phyloP scores from a whole-genome alignment of 2,113 vertebrate genomes.

The Neoarius graeffei region DNA sequence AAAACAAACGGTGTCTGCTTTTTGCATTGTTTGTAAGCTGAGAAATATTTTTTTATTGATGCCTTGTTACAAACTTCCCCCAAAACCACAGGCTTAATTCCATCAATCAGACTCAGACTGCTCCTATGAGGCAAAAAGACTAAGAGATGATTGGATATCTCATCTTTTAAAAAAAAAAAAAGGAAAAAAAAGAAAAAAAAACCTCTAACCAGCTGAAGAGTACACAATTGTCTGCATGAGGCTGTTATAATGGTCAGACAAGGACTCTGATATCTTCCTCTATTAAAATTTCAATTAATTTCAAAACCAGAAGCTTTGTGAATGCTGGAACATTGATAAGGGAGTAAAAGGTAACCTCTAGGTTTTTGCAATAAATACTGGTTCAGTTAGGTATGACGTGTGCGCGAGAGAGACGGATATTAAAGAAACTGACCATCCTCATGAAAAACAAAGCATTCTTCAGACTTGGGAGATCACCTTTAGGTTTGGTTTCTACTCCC shows the following conservation, averaged over 20 bases:
- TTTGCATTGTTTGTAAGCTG: slow-evolving; percentile 51
- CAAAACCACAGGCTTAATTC: slow-evolving; percentile 41
- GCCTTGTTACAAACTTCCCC: slow-evolving; percentile 52
- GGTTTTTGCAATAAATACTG: slow-evolving; percentile 60
- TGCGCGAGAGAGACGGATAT: slow-evolving; percentile 11
- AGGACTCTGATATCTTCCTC: slow-evolving; percentile 35
- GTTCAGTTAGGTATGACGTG: slow-evolving; percentile 52
- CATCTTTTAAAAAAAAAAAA: slow-evolving; percentile 8
- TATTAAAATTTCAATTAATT: slow-evolving; percentile 48
- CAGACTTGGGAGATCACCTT: slow-evolving; percentile 37
- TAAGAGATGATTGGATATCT: slow-evolving; percentile 36
- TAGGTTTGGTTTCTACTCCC: slow-evolving; percentile 36
- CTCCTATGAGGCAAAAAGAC: slow-evolving; percentile 42
- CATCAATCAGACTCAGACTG: too few species aligned
- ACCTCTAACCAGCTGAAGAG: slow-evolving; percentile 49
- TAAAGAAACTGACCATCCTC: slow-evolving; percentile 51
- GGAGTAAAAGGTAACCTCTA: slow-evolving; percentile 55
- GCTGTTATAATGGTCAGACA: slow-evolving; percentile 46
- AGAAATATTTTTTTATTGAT: slow-evolving; percentile 56
- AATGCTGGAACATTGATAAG: slow-evolving; percentile 41
- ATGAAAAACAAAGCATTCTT: slow-evolving; percentile 44
- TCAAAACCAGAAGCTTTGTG: slow-evolving; percentile 46
- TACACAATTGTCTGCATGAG: slow-evolving; percentile 51
- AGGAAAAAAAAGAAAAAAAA: not conserved
- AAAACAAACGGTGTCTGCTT: slow-evolving; percentile 51